Evolutionary conservation across 2,113 vertebrate species (phyloP).

Genomic region (Tyto alba): DNA sequence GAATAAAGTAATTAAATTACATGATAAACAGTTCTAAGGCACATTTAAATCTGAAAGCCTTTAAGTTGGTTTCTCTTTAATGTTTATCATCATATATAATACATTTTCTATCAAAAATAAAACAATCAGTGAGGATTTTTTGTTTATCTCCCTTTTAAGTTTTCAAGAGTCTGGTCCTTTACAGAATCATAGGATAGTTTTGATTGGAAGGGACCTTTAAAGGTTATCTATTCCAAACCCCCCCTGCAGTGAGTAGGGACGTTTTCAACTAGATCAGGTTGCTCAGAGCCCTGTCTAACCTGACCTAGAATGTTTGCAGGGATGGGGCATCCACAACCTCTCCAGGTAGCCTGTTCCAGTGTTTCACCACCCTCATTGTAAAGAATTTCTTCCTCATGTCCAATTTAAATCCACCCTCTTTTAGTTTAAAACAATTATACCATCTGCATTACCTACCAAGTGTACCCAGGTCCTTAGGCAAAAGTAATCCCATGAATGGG

Average conservation of each 20-base stretch:
- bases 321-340: neutral
- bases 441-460: too few species aligned
- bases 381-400: neutral
- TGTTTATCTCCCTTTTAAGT: neutral
- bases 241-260: neutral
- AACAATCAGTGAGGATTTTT: neutral
- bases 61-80: neutral
- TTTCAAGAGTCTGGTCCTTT: neutral
- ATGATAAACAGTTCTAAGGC: neutral
- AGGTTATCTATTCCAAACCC: neutral
- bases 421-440: neutral
- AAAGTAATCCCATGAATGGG: too few species aligned
- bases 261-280: neutral
- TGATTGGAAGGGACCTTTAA: neutral
- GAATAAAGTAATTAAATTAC: neutral
- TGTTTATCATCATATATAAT: neutral
- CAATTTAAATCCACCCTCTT: neutral
- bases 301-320: neutral
- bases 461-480: too few species aligned
- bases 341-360: neutral
- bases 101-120: neutral
- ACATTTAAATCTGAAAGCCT: neutral
- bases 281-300: neutral
- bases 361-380: neutral
- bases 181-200: neutral